These are phyloP conservation scores for Microcebus tavaratra DNA, from an alignment of 2,113 vertebrate genomes.

Conservation along the genomic window DNA sequence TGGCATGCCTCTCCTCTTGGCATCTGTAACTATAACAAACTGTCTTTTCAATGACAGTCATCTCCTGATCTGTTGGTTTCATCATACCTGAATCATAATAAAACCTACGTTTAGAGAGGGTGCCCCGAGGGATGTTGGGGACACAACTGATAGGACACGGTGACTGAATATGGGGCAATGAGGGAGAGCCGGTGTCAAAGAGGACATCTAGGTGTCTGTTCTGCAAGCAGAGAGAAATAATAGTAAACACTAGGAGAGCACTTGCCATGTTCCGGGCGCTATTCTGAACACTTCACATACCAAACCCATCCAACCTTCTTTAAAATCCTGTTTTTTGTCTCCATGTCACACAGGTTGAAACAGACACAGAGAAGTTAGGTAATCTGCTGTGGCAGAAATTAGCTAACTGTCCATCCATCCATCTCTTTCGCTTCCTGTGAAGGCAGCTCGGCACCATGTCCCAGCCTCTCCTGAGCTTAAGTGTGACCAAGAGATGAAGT, in stretches of 20 bases:
- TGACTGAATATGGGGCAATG: neutral
- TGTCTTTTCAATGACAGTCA: neutral
- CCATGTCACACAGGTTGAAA: neutral
- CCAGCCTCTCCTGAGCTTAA: neutral
- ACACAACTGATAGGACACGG: neutral
- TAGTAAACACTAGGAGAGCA: fast-evolving
- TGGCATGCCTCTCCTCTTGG: neutral
- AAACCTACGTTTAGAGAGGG: neutral
- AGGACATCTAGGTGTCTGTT: neutral
- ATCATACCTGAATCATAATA: neutral
- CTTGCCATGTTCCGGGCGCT: neutral
- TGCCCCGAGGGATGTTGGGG: neutral
- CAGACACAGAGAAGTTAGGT: neutral
- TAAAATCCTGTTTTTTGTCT: neutral
- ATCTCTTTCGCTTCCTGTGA: neutral
- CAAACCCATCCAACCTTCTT: neutral
- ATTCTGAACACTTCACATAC: neutral
- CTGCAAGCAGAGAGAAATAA: neutral
- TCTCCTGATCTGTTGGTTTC: neutral
- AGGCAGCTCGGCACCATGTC: neutral
- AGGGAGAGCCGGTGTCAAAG: neutral
- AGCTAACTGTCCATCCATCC: neutral
- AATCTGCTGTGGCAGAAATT: no score
- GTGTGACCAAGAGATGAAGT: neutral
- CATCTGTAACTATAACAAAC: neutral